Evolutionary conservation across 1,140 invertebrate genomes (phyloP).

Genomic region (Sesamia nonagrioides): DNA sequence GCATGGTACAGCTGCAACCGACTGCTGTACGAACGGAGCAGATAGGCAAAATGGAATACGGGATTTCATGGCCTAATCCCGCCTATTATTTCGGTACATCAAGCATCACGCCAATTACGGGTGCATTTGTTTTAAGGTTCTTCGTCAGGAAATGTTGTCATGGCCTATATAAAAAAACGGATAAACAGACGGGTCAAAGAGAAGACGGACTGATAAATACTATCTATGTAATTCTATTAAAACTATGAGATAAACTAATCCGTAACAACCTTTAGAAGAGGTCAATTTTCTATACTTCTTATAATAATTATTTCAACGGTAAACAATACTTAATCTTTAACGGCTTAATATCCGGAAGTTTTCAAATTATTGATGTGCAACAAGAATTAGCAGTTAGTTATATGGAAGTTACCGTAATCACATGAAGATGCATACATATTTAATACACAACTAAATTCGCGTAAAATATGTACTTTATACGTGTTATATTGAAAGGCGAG

Average conservation of each 20-base stretch:
- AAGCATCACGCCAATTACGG: background rate
- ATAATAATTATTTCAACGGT: slow-evolving; percentile 7
- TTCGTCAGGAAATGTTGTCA: slow-evolving; percentile 7
- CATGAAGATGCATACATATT: background rate
- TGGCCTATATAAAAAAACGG: background rate
- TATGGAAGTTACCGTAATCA: slow-evolving; percentile 9
- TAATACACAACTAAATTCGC: background rate
- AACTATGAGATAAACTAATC: slow-evolving; percentile 21
- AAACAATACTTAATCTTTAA: background rate
- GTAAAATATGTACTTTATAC: background rate
- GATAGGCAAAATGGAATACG: background rate
- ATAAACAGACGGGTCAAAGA: slow-evolving; percentile 19
- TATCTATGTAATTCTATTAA: slow-evolving; percentile 39
- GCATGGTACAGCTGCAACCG: background rate
- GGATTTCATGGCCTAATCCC: background rate
- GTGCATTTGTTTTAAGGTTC: background rate
- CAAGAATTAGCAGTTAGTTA: slow-evolving; percentile 37
- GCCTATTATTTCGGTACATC: background rate
- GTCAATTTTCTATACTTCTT: too few relatives aligned
- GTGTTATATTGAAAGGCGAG: background rate
- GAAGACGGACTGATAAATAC: slow-evolving; percentile 46
- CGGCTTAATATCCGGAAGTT: slow-evolving; percentile 12
- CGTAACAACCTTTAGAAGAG: slow-evolving; percentile 11
- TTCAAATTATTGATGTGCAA: slow-evolving; percentile 22
- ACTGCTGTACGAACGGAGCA: background rate